phyloP scores from a whole-genome alignment of 2,888 invertebrate species.

The Plebejus argus region DNA sequence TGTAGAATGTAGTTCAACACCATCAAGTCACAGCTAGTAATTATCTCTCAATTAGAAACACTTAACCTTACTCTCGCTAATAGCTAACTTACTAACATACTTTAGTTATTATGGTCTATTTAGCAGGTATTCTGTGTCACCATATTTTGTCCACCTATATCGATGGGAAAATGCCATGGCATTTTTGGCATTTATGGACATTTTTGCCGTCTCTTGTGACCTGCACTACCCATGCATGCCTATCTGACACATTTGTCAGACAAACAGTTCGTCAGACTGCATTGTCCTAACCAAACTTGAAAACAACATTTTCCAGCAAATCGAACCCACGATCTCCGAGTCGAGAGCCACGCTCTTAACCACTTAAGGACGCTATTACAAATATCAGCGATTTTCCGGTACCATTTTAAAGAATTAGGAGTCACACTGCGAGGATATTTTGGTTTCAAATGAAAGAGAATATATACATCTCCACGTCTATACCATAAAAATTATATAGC shows the following conservation, averaged over 20 bases:
- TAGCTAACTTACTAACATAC: constrained; percentile 6
- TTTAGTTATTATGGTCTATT: constrained; percentile 11
- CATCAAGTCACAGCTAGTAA: not conserved
- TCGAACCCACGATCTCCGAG: not conserved
- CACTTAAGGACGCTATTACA: too few species aligned
- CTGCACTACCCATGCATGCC: not conserved
- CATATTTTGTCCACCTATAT: not conserved
- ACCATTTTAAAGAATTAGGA: too few species aligned
- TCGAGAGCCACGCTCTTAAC: not conserved
- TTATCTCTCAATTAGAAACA: not conserved
- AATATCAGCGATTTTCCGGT: too few species aligned
- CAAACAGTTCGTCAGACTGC: too few species aligned
- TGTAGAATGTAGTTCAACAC: not conserved
- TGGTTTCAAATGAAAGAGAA: too few species aligned
- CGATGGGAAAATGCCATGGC: too few species aligned
- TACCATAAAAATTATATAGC: too few species aligned
- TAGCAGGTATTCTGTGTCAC: not conserved
- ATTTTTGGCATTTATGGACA: not conserved
- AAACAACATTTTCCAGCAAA: not conserved
- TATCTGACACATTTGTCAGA: not conserved
- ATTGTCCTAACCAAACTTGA: too few species aligned
- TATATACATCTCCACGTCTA: too few species aligned
- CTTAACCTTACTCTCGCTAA: not conserved
- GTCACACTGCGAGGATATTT: too few species aligned
- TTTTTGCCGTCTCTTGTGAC: not conserved